Percentiles rank a stretch among this genome's conserved stretches.
Conservation (phyloP, 2,797 vertebrate genomes). For the Anabas testudineus region DNA sequence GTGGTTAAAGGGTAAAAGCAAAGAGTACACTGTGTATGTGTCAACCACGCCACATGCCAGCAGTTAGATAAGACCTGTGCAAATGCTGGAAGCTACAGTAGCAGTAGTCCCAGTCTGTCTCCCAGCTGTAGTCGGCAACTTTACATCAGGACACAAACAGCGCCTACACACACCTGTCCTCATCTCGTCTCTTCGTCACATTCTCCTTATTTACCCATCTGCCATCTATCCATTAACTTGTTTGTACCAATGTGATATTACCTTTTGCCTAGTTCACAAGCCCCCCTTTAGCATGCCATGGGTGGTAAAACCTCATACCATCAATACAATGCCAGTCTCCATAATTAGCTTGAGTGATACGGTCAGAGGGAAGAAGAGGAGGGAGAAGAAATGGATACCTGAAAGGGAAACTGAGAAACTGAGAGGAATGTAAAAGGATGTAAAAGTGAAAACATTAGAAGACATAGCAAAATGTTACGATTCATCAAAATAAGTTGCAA, state of each 20-base stretch:
- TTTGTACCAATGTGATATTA: conserved; percentile 19
- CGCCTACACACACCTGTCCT: conserved; percentile 23
- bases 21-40: conserved; percentile 48
- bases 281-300: conserved; percentile 7
- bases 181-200: conserved; percentile 8
- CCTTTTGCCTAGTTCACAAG: conserved; percentile 31
- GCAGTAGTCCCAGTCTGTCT: conserved; percentile 9
- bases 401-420: too few species aligned
- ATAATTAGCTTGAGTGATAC: conserved; percentile 61
- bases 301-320: conserved; percentile 65
- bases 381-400: conserved; percentile 32
- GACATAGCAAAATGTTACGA: background rate
- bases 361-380: background rate
- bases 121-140: conserved; percentile 28
- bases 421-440: conserved; percentile 16
- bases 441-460: conserved; percentile 3
- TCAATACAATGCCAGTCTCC: conserved; percentile 65
- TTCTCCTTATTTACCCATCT: conserved; percentile 1
- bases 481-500: background rate
- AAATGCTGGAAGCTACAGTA: conserved; percentile 42
- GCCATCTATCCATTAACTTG: conserved; percentile 14
- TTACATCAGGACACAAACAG: conserved; percentile 17
- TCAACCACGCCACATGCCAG: conserved; percentile 50
- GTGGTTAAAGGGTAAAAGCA: conserved; percentile 71
- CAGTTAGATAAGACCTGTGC: conserved; percentile 70